phyloP scores from a whole-genome alignment of 2,113 vertebrate species.

The Pelvicachromis taeniatus region DNA sequence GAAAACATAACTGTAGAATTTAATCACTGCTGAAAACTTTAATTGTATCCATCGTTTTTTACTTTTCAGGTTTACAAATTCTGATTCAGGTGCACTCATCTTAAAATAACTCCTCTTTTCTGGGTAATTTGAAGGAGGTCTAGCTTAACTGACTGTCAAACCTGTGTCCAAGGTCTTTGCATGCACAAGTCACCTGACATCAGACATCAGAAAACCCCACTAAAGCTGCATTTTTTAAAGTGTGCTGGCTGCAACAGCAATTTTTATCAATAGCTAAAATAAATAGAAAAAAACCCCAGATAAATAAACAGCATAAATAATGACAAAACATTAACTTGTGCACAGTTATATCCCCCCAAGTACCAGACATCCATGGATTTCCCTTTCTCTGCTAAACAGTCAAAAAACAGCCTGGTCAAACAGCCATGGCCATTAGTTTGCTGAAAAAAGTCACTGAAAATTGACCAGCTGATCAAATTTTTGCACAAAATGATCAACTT shows the following conservation, averaged over 20 bases:
- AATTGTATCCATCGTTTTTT: not conserved
- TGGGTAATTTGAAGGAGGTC: not conserved
- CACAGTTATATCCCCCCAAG: not conserved
- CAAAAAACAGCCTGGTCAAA: not conserved
- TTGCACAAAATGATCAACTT: not conserved
- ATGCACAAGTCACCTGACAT: not conserved
- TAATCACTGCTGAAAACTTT: not conserved
- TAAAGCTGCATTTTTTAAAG: not conserved
- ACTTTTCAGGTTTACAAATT: not conserved
- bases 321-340: not conserved
- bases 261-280: not conserved
- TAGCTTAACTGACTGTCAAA: not conserved
- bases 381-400: not conserved
- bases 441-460: not conserved
- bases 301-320: not conserved
- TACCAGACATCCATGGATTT: not conserved
- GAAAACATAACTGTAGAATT: not conserved
- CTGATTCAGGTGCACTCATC: not conserved
- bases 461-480: not conserved
- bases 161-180: not conserved
- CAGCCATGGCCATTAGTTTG: not conserved
- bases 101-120: not conserved
- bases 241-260: not conserved
- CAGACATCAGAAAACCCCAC: too few relatives aligned
- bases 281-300: rapidly evolving